A percentile compares a stretch with the other conserved stretches of the same genome.
These are phyloP conservation scores for Acheta domesticus DNA, from an alignment of 2,888 invertebrate genomes.

Conservation along the genomic window DNA sequence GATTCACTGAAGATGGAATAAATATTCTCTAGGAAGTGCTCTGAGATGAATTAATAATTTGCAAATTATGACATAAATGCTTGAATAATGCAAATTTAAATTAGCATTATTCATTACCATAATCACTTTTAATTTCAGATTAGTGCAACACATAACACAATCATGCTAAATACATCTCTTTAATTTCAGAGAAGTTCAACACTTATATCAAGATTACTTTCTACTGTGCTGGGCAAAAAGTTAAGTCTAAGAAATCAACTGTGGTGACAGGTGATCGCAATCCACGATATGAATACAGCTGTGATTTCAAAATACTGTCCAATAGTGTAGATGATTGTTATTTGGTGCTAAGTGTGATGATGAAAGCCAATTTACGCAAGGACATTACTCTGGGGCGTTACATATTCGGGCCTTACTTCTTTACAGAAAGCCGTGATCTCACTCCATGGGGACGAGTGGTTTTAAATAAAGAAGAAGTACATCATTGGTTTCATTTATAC, in stretches of 20 bases:
- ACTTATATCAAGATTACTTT: conserved; percentile 43
- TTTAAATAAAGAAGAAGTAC: conserved; percentile 2
- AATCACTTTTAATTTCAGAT: no score
- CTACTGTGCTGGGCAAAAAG: conserved; percentile 41
- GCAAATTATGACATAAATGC: no score
- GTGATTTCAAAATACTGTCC: conserved; percentile 40
- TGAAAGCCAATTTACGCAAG: conserved; percentile 39
- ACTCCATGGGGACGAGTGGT: conserved; percentile 44
- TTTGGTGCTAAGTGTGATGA: conserved; percentile 41
- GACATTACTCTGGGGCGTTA: conserved; percentile 42
- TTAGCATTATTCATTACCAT: no score
- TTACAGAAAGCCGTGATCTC: conserved; percentile 39
- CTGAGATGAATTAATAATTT: no score
- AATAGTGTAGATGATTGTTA: conserved; percentile 40
- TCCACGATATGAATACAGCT: conserved; percentile 38
- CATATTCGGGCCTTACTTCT: conserved; percentile 42
- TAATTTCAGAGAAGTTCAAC: conserved; percentile 40
- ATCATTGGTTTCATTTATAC: conserved; percentile 24
- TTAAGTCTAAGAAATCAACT: conserved; percentile 41
- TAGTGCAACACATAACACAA: no score
- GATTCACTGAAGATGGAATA: no score
- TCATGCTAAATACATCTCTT: neutral
- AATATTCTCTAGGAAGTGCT: no score
- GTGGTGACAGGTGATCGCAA: conserved; percentile 37
- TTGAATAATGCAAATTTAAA: no score